Base-by-base conservation (phyloP, 2,797 vertebrate species). In the Botia almorhae region DNA sequence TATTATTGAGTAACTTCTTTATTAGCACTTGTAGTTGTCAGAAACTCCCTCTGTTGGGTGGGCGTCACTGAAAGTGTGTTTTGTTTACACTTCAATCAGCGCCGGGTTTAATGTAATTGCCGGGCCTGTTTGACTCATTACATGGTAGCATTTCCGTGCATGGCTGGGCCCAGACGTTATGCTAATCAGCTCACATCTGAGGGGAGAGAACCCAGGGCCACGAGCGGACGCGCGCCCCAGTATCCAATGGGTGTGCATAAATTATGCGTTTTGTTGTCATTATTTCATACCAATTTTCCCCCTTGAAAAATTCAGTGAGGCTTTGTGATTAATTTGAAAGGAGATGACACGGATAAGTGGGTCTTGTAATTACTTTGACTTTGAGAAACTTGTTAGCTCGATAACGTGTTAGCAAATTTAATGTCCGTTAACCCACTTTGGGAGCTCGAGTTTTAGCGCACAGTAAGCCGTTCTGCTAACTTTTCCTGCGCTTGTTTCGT, bases 131-230 rank as follows among this genome's bases (percentile, higher is more conserved):
- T 88, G 83, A 82, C 81, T 84, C 82, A 72, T 85, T 84, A 88
- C 55, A 69, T 82, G 78, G 72, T 76, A 84, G 72, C 74, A 74
- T 76, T 82, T 89, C 85, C 74, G 56, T 87, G 87, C 83, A 84
- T 69, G 71, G 74, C 39, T 74, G 74, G 64, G 76, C 82, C 76
- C 64, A 84, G 85, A 88, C 89, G 89, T 85, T 82, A 87, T 85
- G 82, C 86, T 90, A 87, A 93, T 92, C 86, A 87, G 86, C 80
- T 83, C 64, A 85, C 83, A 90, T 91, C 89, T 92, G 88, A 75
- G 83, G 12, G 69, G 73, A 88, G 82, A 77, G 80, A 84, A 87
- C 84, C 85, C 84, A 84, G 83, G 81, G 86, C 89, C 85, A 85
- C 87, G 89, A 90, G 88, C 86, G 86, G 89, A 85, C 90, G 88